Conservation (phyloP, 2,888 invertebrate genomes). For the Limnephilus rhombicus region DNA sequence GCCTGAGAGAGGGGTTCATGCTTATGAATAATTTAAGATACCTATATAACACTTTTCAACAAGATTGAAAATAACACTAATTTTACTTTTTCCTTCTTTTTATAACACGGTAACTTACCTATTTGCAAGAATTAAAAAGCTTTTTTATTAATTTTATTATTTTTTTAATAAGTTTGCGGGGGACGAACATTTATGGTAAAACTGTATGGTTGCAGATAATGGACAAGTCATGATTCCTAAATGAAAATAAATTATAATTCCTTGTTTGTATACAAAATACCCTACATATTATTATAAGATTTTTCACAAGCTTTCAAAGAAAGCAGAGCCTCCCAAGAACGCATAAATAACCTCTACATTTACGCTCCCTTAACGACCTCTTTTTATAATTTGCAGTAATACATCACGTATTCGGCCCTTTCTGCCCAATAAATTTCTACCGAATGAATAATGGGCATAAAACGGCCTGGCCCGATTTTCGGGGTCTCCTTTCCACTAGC, state of each 20-base stretch:
- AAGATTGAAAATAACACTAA: too few relatives aligned
- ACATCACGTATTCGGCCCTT: slow-evolving; percentile 32
- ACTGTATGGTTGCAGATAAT: not conserved
- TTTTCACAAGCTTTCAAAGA: not conserved
- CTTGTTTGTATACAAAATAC: not conserved
- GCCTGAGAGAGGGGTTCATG: too few relatives aligned
- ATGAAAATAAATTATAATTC: not conserved
- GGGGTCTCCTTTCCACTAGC: not conserved
- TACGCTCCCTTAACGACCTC: slow-evolving; percentile 24
- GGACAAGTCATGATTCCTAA: not conserved
- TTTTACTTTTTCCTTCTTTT: too few relatives aligned
- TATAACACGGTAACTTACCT: too few relatives aligned
- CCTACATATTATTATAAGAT: not conserved
- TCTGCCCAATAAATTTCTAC: slow-evolving; percentile 33
- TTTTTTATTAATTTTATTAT: too few relatives aligned
- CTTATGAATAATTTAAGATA: too few relatives aligned
- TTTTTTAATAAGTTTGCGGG: too few relatives aligned
- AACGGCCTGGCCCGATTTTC: slow-evolving; percentile 35
- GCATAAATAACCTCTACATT: slow-evolving; percentile 9
- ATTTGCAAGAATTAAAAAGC: too few relatives aligned
- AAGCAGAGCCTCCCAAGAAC: not conserved
- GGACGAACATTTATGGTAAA: not conserved
- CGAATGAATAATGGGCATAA: slow-evolving; percentile 53
- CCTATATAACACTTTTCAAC: too few relatives aligned
- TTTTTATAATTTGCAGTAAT: slow-evolving; percentile 29